These are phyloP conservation scores for Micromesistius poutassou DNA, from an alignment of 2,797 vertebrate species.

Conservation along the genomic window DNA sequence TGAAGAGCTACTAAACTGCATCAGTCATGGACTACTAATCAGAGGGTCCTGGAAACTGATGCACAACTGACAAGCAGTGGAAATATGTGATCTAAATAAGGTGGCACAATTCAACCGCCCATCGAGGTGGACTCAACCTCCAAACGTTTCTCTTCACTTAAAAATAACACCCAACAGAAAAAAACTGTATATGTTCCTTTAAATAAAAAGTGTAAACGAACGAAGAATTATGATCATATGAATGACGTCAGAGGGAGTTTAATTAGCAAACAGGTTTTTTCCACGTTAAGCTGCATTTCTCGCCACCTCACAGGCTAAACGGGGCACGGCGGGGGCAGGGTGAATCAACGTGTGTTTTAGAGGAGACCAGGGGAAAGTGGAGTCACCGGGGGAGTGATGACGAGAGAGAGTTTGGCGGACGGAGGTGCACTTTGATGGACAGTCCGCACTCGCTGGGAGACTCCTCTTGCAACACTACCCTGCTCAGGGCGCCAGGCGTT, in stretches of 20 bases:
- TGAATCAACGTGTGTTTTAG: background rate
- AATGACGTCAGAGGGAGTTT: conserved; percentile 82
- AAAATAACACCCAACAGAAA: background rate
- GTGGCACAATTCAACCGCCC: background rate
- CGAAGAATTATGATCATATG: conserved; percentile 65
- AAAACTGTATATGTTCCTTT: background rate
- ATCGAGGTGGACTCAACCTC: background rate
- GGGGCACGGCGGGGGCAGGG: background rate
- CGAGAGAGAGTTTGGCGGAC: too few species aligned
- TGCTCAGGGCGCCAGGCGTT: background rate
- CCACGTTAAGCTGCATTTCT: conserved; percentile 29
- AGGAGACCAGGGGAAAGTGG: background rate
- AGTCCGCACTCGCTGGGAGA: background rate
- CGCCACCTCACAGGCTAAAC: conserved; percentile 52
- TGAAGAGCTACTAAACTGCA: background rate
- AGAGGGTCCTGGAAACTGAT: background rate
- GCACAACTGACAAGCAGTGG: background rate
- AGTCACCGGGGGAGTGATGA: background rate
- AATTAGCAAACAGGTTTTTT: conserved; percentile 31
- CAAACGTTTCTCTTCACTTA: background rate
- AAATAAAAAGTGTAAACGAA: conserved; percentile 51
- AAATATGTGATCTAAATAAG: background rate
- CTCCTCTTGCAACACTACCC: background rate
- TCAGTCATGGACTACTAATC: background rate
- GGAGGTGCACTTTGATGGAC: background rate